Base-by-base conservation (phyloP, 35 echinoderm and acorn worm species). In the Lytechinus pictus region DNA sequence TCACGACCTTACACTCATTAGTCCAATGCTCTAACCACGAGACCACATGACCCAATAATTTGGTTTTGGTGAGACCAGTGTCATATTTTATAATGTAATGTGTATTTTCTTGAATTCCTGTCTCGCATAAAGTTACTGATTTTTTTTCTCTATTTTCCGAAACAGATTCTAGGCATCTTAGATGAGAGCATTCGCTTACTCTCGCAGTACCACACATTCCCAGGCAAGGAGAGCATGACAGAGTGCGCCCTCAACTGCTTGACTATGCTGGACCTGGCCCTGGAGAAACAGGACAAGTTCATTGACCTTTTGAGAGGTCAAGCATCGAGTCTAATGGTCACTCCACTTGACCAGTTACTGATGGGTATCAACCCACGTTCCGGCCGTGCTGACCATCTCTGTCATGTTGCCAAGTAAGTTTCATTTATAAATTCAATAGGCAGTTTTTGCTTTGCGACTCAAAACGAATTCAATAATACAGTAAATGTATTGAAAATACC, bases 291-390 rank as follows among this genome's bases (percentile, higher is more conserved):
- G 57, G 94, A 95, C 54, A 61, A 89, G 29, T 99, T 99, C 92
- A 91, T 97, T 54, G 97, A 99, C 94, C 96, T 99, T 12, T 52
- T 99, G 44, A 94, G 98, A 95, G 79, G 92, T 86, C 97, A 99
- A 58, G 97, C 96, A 29, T 97, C 98, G 6, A 91, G 97, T 87
- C 91, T 96, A 91, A 94, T 99, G 91, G 97, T 97, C 8, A 98
- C 95, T n/a, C 96, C 97, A 6, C 95, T 99, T 95, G 97, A 98
- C 87, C 95, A 98, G 72, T 89, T 99, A 8, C 88, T 99, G 53
- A 98, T 99, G 98, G 96, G 95, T 2, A 99, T 99, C 89, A 99
- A 98, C 66, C 97, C 97, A 24, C 91, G 96, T 8, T 95, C 98
- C 1, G 96, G 96, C 54, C 96, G 95, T 33, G 97, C 98, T 44